Percentiles rank a stretch among this genome's conserved stretches.
These are phyloP conservation scores for Epistrophe grossulariae DNA, from an alignment of 2,888 invertebrate genomes.

Conservation along the genomic window DNA sequence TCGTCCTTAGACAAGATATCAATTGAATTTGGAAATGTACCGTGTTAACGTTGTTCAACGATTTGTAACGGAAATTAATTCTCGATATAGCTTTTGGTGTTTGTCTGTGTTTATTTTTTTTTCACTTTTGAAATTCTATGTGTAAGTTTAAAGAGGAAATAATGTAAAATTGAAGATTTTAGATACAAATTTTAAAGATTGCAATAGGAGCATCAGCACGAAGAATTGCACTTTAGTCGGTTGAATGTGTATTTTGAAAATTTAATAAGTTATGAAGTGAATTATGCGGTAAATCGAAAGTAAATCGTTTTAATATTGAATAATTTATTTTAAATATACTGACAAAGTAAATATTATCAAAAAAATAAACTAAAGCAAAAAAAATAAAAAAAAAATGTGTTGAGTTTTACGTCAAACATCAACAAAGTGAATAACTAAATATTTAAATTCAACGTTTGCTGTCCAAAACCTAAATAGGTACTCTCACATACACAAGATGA, in stretches of 20 bases:
- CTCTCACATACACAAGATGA: too few species aligned
- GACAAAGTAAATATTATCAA: not conserved
- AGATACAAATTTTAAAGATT: not conserved
- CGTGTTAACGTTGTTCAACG: not conserved
- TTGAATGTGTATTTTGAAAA: not conserved
- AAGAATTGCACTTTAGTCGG: not conserved
- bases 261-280: not conserved
- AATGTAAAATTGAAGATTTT: not conserved
- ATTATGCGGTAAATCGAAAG: not conserved
- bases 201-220: not conserved
- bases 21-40: slow-evolving; percentile 10
- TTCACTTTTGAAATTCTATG: not conserved
- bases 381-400: not conserved
- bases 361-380: not conserved
- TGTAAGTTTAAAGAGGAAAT: not conserved
- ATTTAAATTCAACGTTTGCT: not conserved
- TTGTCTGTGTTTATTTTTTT: not conserved
- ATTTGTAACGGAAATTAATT: slow-evolving; percentile 25
- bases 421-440: not conserved
- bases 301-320: not conserved
- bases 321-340: not conserved
- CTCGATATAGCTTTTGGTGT: not conserved
- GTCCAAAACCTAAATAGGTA: too few species aligned
- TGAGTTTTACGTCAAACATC: not conserved
- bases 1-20: not conserved